A percentile compares a stretch with the other conserved stretches of the same genome.
phyloP scores from a whole-genome alignment of 2,888 invertebrate species.

The Pogonocherus hispidulus region DNA sequence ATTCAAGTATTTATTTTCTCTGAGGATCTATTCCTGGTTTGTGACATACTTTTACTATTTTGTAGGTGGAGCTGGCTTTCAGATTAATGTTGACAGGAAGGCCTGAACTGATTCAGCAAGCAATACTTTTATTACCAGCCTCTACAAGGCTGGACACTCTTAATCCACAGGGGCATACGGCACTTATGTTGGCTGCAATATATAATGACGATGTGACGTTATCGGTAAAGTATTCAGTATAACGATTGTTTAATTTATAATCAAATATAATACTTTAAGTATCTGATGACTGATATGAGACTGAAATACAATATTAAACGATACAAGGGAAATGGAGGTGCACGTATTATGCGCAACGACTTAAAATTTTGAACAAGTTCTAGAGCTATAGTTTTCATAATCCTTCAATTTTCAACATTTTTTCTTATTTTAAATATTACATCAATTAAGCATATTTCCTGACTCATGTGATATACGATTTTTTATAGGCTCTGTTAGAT shows the following conservation, averaged over 20 bases:
- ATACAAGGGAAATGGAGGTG: no score
- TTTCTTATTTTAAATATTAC: no score
- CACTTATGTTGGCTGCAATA: constrained; percentile 86
- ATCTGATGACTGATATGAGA: no score
- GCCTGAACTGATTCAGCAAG: constrained; percentile 83
- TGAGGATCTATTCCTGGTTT: not conserved
- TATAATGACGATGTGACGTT: constrained; percentile 85
- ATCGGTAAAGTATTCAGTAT: constrained; percentile 65
- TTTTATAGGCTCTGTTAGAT: constrained; percentile 70
- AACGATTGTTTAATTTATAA: not conserved
- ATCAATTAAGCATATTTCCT: no score
- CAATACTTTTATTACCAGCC: constrained; percentile 80
- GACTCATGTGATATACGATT: no score
- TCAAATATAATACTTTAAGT: no score
- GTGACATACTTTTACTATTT: constrained; percentile 9
- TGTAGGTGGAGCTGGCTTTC: constrained; percentile 80
- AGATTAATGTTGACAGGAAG: constrained; percentile 85
- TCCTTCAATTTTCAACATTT: no score
- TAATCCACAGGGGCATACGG: constrained; percentile 84
- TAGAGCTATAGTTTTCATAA: no score
- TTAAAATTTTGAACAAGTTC: no score
- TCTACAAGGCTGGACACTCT: constrained; percentile 81
- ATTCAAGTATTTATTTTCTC: constrained; percentile 58
- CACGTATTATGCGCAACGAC: no score
- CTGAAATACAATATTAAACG: no score